Evolutionary conservation across 2,888 invertebrate genomes (phyloP).

Genomic region (Brachylomia viminalis): DNA sequence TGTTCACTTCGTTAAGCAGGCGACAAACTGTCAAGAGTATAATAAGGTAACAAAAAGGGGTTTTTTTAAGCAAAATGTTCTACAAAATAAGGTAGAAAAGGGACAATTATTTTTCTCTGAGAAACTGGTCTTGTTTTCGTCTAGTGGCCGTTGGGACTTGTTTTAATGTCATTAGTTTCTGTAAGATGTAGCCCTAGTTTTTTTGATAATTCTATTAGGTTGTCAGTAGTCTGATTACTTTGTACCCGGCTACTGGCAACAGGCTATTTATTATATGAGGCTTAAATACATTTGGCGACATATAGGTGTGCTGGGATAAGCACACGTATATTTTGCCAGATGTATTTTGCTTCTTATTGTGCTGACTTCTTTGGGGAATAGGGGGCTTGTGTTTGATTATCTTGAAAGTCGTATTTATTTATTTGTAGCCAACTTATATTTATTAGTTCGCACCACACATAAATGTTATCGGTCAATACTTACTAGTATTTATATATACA

Average conservation of each 20-base stretch:
- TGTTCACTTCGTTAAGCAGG: conserved; percentile 31
- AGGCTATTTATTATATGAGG: neutral
- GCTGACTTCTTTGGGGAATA: neutral
- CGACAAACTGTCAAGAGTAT: conserved; percentile 52
- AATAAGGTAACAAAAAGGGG: conserved; percentile 42
- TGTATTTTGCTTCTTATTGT: too few species aligned
- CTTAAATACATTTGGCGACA: neutral
- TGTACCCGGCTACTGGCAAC: neutral
- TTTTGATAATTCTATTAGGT: neutral
- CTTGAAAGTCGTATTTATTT: neutral
- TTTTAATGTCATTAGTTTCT: conserved; percentile 18
- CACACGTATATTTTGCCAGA: too few species aligned
- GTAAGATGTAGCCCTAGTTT: neutral
- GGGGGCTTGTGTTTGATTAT: neutral
- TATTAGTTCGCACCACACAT: too few species aligned
- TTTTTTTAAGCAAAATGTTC: conserved; percentile 39
- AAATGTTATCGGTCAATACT: too few species aligned
- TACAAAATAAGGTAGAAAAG: conserved; percentile 34
- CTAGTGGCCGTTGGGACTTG: conserved; percentile 1
- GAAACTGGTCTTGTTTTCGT: conserved; percentile 10
- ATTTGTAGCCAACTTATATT: too few species aligned
- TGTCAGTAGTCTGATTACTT: neutral
- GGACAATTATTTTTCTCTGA: conserved; percentile 30
- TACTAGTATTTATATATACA: too few species aligned
- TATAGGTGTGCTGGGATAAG: neutral